Conservation (phyloP, 2,113 vertebrate genomes). For the Xiphophorus couchianus region DNA sequence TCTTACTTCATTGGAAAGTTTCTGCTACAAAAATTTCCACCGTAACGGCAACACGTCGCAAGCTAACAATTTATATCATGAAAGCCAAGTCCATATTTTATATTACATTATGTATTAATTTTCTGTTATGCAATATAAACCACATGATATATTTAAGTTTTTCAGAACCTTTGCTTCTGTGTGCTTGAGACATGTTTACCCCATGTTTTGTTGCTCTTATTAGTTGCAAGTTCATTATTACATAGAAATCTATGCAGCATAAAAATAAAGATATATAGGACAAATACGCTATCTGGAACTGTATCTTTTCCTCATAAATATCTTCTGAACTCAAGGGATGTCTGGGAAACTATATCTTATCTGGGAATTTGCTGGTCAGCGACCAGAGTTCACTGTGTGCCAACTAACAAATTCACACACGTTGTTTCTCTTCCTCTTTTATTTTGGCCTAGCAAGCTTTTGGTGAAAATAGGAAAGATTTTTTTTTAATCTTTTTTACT, state of each 20-base stretch:
- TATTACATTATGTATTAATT: neutral
- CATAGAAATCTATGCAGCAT: neutral
- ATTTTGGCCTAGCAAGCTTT: too few species aligned
- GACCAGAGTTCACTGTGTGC: neutral
- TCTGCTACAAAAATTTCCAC: neutral
- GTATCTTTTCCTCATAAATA: too few species aligned
- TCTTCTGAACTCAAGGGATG: neutral
- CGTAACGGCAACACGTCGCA: neutral
- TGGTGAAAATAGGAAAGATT: neutral
- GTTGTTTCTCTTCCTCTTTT: too few species aligned
- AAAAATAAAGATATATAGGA: too few species aligned
- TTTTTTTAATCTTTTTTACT: neutral
- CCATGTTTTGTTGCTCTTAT: neutral
- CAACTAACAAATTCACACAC: neutral
- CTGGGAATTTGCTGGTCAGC: neutral
- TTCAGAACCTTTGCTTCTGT: neutral
- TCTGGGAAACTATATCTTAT: neutral
- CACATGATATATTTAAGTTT: neutral
- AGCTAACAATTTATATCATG: neutral
- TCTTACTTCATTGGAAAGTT: neutral
- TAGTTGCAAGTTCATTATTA: neutral
- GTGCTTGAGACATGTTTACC: neutral
- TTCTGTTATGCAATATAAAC: neutral
- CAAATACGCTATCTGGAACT: too few species aligned
- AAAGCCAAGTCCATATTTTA: neutral